Evolutionary conservation across 2,888 invertebrate genomes (phyloP).

Genomic region (Andrena haemorrhoa): DNA sequence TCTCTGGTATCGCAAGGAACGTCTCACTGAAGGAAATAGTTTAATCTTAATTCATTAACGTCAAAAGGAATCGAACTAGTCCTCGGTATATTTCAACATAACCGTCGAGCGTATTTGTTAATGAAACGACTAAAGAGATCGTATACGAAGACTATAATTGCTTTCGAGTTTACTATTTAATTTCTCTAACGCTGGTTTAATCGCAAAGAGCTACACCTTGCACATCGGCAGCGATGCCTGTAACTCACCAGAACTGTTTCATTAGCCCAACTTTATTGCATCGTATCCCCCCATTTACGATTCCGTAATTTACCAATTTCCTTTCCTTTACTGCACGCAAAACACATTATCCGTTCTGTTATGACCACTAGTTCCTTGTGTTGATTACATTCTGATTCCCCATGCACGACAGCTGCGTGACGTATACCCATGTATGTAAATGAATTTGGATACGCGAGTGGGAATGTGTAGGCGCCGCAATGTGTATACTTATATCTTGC

Average conservation of each 20-base stretch:
- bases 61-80: not conserved
- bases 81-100: not conserved
- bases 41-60: too few species aligned
- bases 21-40: too few species aligned
- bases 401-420: not conserved
- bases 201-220: not conserved
- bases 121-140: slow-evolving; percentile 1
- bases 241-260: not conserved
- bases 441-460: too few species aligned
- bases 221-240: not conserved
- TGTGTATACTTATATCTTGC: too few species aligned
- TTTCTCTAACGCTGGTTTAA: not conserved
- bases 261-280: not conserved
- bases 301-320: slow-evolving; percentile 17
- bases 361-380: not conserved
- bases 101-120: not conserved
- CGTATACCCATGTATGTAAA: not conserved
- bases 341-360: not conserved
- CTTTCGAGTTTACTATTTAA: too few species aligned
- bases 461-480: too few species aligned
- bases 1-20: too few species aligned
- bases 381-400: slow-evolving; percentile 2
- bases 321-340: not conserved
- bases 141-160: not conserved
- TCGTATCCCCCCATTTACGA: slow-evolving; percentile 10